Conservation (phyloP, 2,113 vertebrate genomes). For the Rhineura floridana region DNA sequence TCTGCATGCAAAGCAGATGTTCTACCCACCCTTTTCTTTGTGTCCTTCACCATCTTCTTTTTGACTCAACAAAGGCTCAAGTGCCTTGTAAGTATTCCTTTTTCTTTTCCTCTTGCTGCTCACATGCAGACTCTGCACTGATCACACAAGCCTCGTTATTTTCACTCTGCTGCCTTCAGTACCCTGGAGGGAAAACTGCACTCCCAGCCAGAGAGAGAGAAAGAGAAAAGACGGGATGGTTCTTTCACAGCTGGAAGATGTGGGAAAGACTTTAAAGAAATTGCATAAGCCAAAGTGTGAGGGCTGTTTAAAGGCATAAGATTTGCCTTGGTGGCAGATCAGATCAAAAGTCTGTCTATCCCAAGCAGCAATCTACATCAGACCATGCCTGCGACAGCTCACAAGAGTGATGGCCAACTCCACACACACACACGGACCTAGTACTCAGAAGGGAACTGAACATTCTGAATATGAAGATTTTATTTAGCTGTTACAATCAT, state of each 20-base stretch:
- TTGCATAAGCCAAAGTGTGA: not conserved
- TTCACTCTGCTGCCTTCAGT: not conserved
- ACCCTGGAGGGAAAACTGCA: not conserved
- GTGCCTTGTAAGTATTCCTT: not conserved
- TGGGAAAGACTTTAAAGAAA: not conserved
- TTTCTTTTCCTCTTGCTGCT: not conserved
- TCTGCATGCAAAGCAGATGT: too few relatives aligned
- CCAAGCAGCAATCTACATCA: not conserved
- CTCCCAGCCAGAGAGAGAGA: constrained; percentile 4
- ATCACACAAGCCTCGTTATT: not conserved
- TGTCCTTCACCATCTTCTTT: not conserved
- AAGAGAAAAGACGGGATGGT: not conserved
- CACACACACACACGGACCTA: too few relatives aligned
- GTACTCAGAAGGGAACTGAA: too few relatives aligned
- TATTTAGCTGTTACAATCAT: not conserved
- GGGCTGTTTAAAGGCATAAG: too few relatives aligned
- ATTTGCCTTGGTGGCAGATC: not conserved
- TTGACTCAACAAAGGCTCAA: not conserved
- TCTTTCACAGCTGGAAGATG: not conserved
- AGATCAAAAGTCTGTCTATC: not conserved
- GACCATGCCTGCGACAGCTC: not conserved
- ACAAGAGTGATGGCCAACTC: not conserved
- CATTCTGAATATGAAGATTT: not conserved
- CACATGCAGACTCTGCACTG: not conserved
- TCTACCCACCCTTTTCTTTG: not conserved